A percentile compares a stretch with the other conserved stretches of the same genome.
phyloP scores from a whole-genome alignment of 2,797 vertebrate genomes.

The Adrianichthys oophorus region DNA sequence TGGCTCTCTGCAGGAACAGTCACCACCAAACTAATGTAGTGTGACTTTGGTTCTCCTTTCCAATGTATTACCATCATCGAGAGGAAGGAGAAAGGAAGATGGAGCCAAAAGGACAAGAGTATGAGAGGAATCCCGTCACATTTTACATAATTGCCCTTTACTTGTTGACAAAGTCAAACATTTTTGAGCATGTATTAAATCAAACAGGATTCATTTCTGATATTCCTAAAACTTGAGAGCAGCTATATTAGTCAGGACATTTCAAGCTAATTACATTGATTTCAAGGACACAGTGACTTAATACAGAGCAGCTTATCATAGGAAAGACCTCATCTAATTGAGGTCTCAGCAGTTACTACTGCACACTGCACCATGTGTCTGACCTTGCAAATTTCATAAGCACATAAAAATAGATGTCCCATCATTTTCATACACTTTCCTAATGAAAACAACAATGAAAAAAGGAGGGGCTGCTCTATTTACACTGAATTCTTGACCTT shows the following conservation, averaged over 20 bases:
- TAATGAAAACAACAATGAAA: slow-evolving; percentile 29
- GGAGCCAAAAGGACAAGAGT: slow-evolving; percentile 48
- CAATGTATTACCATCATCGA: slow-evolving; percentile 72
- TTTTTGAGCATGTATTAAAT: slow-evolving; percentile 28
- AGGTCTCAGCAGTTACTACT: slow-evolving; percentile 56
- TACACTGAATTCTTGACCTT: slow-evolving; percentile 52
- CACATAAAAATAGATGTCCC: slow-evolving; percentile 35
- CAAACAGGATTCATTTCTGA: too few relatives aligned
- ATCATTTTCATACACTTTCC: slow-evolving; percentile 42
- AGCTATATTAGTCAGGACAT: slow-evolving; percentile 32
- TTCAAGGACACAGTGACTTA: slow-evolving; percentile 58
- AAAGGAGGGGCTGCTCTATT: neutral
- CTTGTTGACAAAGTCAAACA: slow-evolving; percentile 29
- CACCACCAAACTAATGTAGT: slow-evolving; percentile 80
- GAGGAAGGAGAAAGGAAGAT: slow-evolving; percentile 55
- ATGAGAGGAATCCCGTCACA: slow-evolving; percentile 35
- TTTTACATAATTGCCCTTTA: slow-evolving; percentile 37
- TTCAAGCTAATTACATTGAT: slow-evolving; percentile 53
- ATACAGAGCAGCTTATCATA: slow-evolving; percentile 44
- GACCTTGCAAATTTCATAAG: slow-evolving; percentile 69
- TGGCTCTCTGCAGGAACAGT: slow-evolving; percentile 77
- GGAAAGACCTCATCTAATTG: slow-evolving; percentile 57
- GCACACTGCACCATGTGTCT: slow-evolving; percentile 47
- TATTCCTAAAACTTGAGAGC: slow-evolving; percentile 22
- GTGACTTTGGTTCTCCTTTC: slow-evolving; percentile 81